A percentile compares a stretch with the other conserved stretches of the same genome.
phyloP scores from a whole-genome alignment of 2,888 invertebrate species.

The Chrysodeixis includens region DNA sequence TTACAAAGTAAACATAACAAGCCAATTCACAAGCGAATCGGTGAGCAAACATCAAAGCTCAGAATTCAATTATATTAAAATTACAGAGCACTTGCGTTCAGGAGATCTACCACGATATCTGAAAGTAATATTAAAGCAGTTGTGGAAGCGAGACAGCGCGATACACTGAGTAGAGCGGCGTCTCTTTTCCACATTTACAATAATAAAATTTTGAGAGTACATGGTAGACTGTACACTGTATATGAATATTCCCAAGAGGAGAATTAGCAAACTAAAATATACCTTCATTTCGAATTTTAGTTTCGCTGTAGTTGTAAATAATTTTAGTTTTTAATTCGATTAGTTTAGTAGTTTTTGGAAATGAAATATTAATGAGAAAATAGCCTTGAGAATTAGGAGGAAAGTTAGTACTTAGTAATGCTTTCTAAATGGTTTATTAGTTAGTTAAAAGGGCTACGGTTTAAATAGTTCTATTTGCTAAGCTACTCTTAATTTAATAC shows the following conservation, averaged over 20 bases:
- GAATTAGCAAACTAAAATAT: conserved; percentile 3
- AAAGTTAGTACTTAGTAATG: too few species aligned
- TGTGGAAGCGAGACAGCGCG: too few species aligned
- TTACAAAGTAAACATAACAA: background rate
- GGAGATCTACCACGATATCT: too few species aligned
- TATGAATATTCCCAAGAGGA: background rate
- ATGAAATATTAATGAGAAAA: background rate
- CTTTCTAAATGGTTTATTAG: too few species aligned
- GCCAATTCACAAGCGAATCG: background rate
- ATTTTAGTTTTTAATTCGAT: background rate
- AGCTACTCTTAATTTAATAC: too few species aligned
- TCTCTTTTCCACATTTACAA: too few species aligned
- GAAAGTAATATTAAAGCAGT: too few species aligned
- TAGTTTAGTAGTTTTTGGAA: background rate
- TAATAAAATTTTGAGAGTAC: too few species aligned
- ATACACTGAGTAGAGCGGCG: too few species aligned
- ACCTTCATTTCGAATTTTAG: background rate
- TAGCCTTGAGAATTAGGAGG: background rate
- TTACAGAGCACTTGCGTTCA: background rate
- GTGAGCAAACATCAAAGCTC: background rate
- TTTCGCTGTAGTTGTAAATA: background rate
- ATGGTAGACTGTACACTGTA: background rate
- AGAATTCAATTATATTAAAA: conserved; percentile 7
- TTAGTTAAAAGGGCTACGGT: too few species aligned
- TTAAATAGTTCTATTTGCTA: too few species aligned